Conservation (phyloP, 1,140 invertebrate species). For the Brachionus calyciflorus region DNA sequence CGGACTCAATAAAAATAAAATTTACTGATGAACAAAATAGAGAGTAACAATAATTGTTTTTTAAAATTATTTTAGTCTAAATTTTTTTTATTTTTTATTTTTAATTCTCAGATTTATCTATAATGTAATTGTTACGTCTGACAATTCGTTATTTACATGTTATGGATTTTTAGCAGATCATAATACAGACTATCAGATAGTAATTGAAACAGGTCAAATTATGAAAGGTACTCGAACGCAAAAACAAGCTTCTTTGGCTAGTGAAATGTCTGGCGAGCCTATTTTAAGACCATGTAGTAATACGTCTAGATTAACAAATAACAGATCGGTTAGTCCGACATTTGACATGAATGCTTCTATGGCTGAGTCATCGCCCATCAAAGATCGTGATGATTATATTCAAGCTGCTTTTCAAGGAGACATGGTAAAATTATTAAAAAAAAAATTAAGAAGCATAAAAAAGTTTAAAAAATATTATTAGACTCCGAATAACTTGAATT, state of each 20-base stretch:
- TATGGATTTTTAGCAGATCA: constrained; percentile 59
- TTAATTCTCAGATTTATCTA: constrained; percentile 56
- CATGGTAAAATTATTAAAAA: neutral
- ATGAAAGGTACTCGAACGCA: constrained; percentile 42
- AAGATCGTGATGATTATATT: constrained; percentile 32
- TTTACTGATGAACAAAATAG: constrained; percentile 36
- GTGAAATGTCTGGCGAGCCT: constrained; percentile 40
- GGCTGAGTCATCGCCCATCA: neutral
- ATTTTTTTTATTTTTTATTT: constrained; percentile 38
- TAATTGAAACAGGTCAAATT: constrained; percentile 54
- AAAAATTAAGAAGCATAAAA: too few species aligned
- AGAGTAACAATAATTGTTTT: constrained; percentile 11
- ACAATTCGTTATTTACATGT: constrained; percentile 59
- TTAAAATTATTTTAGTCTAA: neutral
- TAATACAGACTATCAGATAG: constrained; percentile 58
- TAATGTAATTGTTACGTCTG: constrained; percentile 56
- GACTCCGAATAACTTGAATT: neutral
- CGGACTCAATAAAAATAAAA: constrained; percentile 48
- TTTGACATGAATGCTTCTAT: constrained; percentile 33
- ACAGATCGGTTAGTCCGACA: constrained; percentile 23
- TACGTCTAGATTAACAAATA: constrained; percentile 37
- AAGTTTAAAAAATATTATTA: neutral
- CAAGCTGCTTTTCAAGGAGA: constrained; percentile 39
- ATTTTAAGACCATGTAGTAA: constrained; percentile 25
- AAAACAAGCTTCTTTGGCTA: neutral